Percentiles rank a stretch among this genome's conserved stretches.
These are phyloP conservation scores for human DNA, from an alignment of 2,113 vertebrate species.

Conservation along the genomic window DNA sequence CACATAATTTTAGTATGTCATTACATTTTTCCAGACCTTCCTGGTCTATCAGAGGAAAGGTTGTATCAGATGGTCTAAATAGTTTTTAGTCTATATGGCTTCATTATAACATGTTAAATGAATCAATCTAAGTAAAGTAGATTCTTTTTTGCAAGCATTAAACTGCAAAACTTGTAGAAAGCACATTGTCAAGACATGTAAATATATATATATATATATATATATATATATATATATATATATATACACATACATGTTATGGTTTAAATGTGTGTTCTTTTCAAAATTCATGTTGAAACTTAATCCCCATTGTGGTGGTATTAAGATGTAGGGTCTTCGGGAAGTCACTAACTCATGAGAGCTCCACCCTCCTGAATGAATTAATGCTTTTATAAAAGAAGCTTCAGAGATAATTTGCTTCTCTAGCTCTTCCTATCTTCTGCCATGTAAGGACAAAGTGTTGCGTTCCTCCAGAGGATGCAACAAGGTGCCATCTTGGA, in stretches of 20 bases:
- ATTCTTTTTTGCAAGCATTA: not conserved
- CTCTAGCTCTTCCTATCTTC: not conserved
- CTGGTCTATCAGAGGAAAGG: not conserved
- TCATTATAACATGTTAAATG: not conserved
- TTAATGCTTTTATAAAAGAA: not conserved
- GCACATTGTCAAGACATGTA: not conserved
- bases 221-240: too few relatives aligned
- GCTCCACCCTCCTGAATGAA: not conserved
- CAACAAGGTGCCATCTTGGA: not conserved
- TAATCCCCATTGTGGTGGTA: not conserved
- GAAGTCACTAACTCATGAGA: not conserved
- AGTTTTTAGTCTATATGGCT: not conserved
- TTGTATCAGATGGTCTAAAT: not conserved
- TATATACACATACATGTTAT: not conserved
- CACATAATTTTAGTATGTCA: not conserved
- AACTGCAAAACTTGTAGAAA: not conserved
- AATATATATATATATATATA: too few relatives aligned
- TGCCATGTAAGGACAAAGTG: not conserved
- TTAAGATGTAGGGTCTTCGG: rapidly evolving
- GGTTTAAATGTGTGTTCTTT: not conserved
- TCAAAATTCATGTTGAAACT: not conserved
- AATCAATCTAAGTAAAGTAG: not conserved
- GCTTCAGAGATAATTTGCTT: not conserved
- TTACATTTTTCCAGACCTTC: not conserved
- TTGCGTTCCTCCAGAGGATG: not conserved